These are phyloP conservation scores for Phthorimaea operculella DNA, from an alignment of 1,140 invertebrate genomes.

Conservation along the genomic window DNA sequence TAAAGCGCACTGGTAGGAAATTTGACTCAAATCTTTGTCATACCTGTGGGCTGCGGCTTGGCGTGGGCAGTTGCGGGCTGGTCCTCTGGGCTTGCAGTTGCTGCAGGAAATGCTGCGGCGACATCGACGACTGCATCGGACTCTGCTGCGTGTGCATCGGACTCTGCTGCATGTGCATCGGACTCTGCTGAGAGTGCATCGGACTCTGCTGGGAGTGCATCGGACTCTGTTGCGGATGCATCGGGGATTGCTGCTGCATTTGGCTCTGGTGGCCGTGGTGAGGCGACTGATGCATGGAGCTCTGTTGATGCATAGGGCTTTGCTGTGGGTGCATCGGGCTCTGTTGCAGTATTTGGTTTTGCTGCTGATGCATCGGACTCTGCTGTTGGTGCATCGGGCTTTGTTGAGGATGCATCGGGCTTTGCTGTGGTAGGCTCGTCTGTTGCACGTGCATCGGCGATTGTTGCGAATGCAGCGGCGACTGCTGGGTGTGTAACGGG, in stretches of 20 bases:
- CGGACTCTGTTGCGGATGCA: slow-evolving; percentile 47
- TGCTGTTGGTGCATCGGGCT: slow-evolving; percentile 18
- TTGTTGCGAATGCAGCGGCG: slow-evolving; percentile 57
- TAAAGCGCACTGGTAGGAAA: too few relatives aligned
- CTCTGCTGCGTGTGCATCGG: slow-evolving; percentile 68
- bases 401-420: slow-evolving; percentile 17
- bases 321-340: slow-evolving; percentile 61
- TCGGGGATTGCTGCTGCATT: slow-evolving; percentile 29
- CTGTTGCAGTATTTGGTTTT: slow-evolving; percentile 31
- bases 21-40: too few relatives aligned
- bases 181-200: slow-evolving; percentile 54
- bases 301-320: slow-evolving; percentile 58
- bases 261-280: slow-evolving; percentile 31
- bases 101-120: slow-evolving; percentile 57
- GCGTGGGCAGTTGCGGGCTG: slow-evolving; percentile 59
- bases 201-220: slow-evolving; percentile 37
- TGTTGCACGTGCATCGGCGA: slow-evolving; percentile 62
- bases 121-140: slow-evolving; percentile 63
- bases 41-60: slow-evolving; percentile 65
- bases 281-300: slow-evolving; percentile 45
- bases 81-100: slow-evolving; percentile 59
- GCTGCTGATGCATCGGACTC: slow-evolving; percentile 40
- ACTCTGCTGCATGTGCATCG: slow-evolving; percentile 62
- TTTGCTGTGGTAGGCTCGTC: slow-evolving; percentile 33
- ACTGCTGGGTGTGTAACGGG: slow-evolving; percentile 58